These are phyloP conservation scores for Aleiodes sp. DNA, from an alignment of 1,140 invertebrate genomes.

Conservation along the genomic window DNA sequence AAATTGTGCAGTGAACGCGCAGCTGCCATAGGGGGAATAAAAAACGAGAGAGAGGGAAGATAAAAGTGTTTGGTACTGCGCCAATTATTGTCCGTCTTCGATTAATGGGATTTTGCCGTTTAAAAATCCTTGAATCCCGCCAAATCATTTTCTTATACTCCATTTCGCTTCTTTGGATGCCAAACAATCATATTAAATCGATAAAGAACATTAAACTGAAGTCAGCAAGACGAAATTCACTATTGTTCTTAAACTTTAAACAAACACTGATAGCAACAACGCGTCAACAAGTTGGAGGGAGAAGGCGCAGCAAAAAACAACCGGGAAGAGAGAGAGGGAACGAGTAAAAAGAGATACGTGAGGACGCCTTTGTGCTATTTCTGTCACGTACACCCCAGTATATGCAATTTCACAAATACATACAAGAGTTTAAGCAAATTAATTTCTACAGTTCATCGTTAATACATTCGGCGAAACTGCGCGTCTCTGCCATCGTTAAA, in stretches of 20 bases:
- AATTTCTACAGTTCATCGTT: background rate
- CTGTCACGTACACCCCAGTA: background rate
- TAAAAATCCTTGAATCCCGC: background rate
- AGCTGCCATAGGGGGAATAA: background rate
- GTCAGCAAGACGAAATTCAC: too few relatives aligned
- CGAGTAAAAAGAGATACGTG: background rate
- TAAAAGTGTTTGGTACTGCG: background rate
- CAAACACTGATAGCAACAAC: too few relatives aligned
- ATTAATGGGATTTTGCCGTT: background rate
- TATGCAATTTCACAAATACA: slow-evolving; percentile 5
- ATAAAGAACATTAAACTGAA: too few relatives aligned
- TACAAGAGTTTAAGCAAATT: background rate
- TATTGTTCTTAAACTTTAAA: too few relatives aligned
- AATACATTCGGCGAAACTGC: background rate
- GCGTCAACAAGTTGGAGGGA: background rate
- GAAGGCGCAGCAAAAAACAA: background rate
- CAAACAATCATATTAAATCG: too few relatives aligned
- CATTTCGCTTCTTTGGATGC: too few relatives aligned
- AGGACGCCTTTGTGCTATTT: slow-evolving; percentile 25
- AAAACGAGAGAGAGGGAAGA: background rate
- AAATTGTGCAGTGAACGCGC: background rate
- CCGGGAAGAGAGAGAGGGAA: background rate
- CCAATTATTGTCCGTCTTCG: background rate
- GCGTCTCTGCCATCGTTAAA: background rate
- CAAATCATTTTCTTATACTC: too few relatives aligned